A percentile compares a stretch with the other conserved stretches of the same genome.
These are phyloP conservation scores for Onychostruthus taczanowskii DNA, from an alignment of 2,113 vertebrate species.

Conservation along the genomic window DNA sequence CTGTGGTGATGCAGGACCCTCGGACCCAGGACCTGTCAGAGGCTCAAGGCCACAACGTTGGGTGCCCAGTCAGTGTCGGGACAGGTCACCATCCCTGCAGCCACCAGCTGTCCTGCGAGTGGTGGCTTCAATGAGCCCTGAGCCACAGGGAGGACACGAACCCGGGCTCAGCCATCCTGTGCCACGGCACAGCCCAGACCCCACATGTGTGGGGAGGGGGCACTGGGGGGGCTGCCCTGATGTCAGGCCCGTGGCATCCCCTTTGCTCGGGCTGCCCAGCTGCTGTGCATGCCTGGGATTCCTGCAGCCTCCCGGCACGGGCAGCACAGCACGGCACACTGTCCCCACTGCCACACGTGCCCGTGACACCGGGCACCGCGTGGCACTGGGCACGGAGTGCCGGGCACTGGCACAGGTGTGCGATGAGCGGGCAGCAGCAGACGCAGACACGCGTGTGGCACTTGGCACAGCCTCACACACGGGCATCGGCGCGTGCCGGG, in stretches of 20 bases:
- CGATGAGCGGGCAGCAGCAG: not conserved
- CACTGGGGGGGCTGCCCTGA: conserved; percentile 35
- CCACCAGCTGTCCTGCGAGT: accelerated
- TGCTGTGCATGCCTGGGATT: conserved; percentile 62
- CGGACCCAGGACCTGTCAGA: accelerated
- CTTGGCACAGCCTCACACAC: not conserved
- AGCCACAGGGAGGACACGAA: accelerated
- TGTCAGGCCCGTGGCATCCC: conserved; percentile 63
- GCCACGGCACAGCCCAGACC: not conserved
- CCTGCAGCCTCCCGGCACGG: not conserved
- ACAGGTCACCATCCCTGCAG: not conserved
- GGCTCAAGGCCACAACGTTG: accelerated
- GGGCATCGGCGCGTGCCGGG: not conserved
- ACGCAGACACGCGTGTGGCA: not conserved
- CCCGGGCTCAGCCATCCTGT: accelerated
- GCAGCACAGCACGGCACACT: accelerated
- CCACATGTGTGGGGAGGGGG: accelerated
- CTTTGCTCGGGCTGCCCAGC: conserved; percentile 28
- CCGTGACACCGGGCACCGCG: not conserved
- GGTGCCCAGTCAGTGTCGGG: not conserved
- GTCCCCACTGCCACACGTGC: not conserved
- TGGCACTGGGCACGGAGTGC: not conserved
- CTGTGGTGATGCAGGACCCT: not conserved
- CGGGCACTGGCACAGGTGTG: not conserved
- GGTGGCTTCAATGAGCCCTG: not conserved